Conservation (phyloP, 1,140 invertebrate genomes). For the Cephus cinctus region DNA sequence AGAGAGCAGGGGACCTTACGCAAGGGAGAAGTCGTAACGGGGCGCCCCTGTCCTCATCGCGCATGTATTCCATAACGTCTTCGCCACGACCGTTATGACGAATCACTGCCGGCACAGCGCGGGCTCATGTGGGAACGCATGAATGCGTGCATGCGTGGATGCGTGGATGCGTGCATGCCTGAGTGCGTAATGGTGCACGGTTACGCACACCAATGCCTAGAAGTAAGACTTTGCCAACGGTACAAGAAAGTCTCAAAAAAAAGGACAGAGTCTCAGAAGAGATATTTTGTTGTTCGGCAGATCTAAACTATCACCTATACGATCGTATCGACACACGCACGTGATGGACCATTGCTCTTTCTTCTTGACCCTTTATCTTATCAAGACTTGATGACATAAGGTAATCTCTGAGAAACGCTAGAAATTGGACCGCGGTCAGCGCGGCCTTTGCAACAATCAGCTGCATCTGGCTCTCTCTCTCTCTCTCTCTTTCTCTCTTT, state of each 20-base stretch:
- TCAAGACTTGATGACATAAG: too few species aligned
- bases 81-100: conserved; percentile 40
- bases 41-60: conserved; percentile 27
- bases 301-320: too few species aligned
- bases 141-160: conserved; percentile 6
- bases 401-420: too few species aligned
- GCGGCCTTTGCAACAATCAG: background rate
- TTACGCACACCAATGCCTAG: too few species aligned
- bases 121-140: background rate
- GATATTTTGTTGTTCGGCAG: too few species aligned
- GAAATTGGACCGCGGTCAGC: too few species aligned
- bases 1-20: conserved; percentile 44
- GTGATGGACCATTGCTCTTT: too few species aligned
- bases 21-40: conserved; percentile 41
- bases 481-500: background rate
- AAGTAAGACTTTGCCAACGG: too few species aligned
- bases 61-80: conserved; percentile 30
- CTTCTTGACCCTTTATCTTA: too few species aligned
- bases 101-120: conserved; percentile 17
- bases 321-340: too few species aligned
- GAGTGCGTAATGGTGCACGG: conserved; percentile 18
- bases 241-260: too few species aligned
- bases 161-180: conserved; percentile 12
- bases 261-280: too few species aligned
- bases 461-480: background rate